These are phyloP conservation scores for Nannoperca obscura DNA, from an alignment of 2,797 vertebrate species.

Conservation along the genomic window DNA sequence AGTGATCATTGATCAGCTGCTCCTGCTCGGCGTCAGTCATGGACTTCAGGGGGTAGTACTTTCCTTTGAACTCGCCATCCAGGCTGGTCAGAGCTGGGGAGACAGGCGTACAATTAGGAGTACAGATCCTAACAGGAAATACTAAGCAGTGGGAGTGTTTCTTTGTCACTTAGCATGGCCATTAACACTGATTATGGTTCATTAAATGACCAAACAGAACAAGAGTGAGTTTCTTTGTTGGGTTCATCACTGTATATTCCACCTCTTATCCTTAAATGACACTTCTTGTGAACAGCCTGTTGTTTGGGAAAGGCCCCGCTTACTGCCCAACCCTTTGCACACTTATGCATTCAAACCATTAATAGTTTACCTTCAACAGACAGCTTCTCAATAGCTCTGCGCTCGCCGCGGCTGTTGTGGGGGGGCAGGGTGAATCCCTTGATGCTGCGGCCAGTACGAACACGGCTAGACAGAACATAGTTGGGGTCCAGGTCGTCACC, in stretches of 20 bases:
- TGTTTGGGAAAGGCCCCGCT: constrained; percentile 3
- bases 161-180: neutral
- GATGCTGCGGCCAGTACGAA: constrained; percentile 96
- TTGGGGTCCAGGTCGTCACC: constrained; percentile 97
- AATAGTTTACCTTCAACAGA: constrained; percentile 88
- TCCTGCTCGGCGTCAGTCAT: constrained; percentile 97
- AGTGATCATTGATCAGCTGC: constrained; percentile 96
- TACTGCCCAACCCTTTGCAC: neutral
- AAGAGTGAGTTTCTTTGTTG: neutral
- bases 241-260: neutral
- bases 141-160: neutral
- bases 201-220: neutral
- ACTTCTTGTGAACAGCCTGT: neutral
- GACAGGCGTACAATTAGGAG: constrained; percentile 5
- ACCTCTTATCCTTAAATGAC: neutral
- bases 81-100: constrained; percentile 90
- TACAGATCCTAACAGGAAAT: neutral
- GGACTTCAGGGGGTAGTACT: constrained; percentile 94
- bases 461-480: constrained; percentile 96
- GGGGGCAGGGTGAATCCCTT: constrained; percentile 97
- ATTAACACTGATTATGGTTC: neutral
- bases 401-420: constrained; percentile 96
- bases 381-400: constrained; percentile 90
- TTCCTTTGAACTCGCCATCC: constrained; percentile 95
- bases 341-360: neutral